These are phyloP conservation scores for Ranitomeya imitator DNA, from an alignment of 2,113 vertebrate species.

Conservation along the genomic window DNA sequence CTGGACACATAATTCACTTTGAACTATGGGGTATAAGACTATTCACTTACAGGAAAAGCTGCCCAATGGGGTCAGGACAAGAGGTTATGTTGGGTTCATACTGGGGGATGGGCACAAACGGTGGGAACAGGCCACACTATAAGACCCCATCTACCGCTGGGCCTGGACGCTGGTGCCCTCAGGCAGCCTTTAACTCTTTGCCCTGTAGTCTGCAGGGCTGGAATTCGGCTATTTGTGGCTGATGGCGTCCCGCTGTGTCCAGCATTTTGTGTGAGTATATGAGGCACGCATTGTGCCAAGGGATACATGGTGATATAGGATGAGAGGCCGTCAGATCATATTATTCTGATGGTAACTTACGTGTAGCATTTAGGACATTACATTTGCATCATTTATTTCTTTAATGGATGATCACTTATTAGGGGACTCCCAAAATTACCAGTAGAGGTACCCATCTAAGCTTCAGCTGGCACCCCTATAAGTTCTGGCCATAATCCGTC, in stretches of 20 bases:
- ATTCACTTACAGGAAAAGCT: constrained; percentile 38
- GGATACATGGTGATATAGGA: background rate
- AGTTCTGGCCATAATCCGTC: too few relatives aligned
- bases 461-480: too few relatives aligned
- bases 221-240: background rate
- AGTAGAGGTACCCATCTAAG: too few relatives aligned
- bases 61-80: constrained; percentile 35
- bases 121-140: background rate
- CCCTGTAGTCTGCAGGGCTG: background rate
- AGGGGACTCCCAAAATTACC: too few relatives aligned
- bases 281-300: background rate
- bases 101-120: background rate
- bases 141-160: background rate
- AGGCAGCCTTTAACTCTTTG: constrained; percentile 14
- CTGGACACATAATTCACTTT: constrained; percentile 45
- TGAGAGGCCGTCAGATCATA: background rate
- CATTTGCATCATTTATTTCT: too few relatives aligned
- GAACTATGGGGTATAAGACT: constrained; percentile 26
- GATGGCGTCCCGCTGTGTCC: background rate
- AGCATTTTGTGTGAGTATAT: background rate
- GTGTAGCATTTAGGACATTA: too few relatives aligned
- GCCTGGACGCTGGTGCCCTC: background rate
- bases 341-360: too few relatives aligned
- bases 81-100: constrained; percentile 29
- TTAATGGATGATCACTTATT: too few relatives aligned